Evolutionary conservation across 2,797 vertebrate species (phyloP).

Genomic region (Eulemur mongoz): DNA sequence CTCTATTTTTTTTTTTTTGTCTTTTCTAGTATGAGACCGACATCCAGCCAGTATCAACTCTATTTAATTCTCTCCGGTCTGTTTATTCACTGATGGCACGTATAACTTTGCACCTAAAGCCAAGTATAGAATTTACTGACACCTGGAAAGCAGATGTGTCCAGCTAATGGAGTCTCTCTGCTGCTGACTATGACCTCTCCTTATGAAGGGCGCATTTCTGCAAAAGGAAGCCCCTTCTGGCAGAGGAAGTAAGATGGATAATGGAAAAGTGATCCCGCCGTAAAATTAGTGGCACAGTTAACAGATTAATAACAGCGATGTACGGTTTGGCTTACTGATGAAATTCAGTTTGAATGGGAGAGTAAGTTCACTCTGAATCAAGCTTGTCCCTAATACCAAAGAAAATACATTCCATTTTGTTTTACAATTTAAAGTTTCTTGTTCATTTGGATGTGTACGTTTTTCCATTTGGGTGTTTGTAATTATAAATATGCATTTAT

Average conservation of each 20-base stretch:
- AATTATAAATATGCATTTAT: background rate
- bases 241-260: constrained; percentile 52
- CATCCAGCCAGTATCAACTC: constrained; percentile 43
- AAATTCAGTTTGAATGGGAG: background rate
- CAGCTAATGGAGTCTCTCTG: constrained; percentile 66
- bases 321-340: background rate
- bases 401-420: background rate
- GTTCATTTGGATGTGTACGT: rapidly evolving
- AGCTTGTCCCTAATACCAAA: background rate
- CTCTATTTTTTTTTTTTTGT: constrained; percentile 28
- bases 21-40: constrained; percentile 56
- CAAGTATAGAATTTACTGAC: constrained; percentile 46
- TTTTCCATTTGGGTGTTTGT: background rate
- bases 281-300: constrained; percentile 56
- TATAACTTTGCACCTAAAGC: constrained; percentile 59
- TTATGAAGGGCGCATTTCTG: constrained; percentile 43
- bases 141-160: constrained; percentile 74
- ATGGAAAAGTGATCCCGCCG: background rate
- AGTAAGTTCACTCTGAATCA: background rate
- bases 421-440: background rate
- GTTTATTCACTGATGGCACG: constrained; percentile 68
- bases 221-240: constrained; percentile 61
- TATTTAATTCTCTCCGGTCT: constrained; percentile 71
- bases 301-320: background rate
- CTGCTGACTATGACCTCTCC: constrained; percentile 43